Evolutionary conservation across 2,797 vertebrate species (phyloP), one percentile per base, ranked within the genome.

Genomic region (Enteromius mattozi): DNA sequence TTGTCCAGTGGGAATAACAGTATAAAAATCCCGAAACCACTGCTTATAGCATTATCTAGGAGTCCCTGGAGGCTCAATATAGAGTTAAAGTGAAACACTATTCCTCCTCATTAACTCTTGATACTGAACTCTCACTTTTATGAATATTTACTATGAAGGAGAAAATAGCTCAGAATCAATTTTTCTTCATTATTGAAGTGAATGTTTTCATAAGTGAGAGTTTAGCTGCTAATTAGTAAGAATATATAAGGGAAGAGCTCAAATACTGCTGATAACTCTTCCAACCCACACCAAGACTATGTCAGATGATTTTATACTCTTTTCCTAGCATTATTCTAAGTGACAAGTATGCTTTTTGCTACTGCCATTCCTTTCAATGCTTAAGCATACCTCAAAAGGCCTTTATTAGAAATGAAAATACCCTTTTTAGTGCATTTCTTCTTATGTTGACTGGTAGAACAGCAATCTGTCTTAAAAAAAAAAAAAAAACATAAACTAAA

Each of bases 1-100:
- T 27, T 51, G 10, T 37, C 27, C 30, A 3, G 12, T 61, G 35
- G 33, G 4, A 45, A 56, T n/a, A 1, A 8, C 17, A 51, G 24
- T n/a, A 24, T 30, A 75, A 77, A 30, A 51, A 49, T 63, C 6
- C 27, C 45, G 37, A 70, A 27, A 12, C 13, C 21, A 27, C 2
- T 19, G 21, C 13, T 51, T 54, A 13, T 66, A 40, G 8, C 1
- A 33, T 40, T 45, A 37, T 37, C 33, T 6, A 24, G 37, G 10
- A 81, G 51, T 61, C 75, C 27, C 54, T 78, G 16, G 35, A 78
- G 75, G 35, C 35, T 59, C 33, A 27, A 16, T 27, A 16, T 61
- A 61, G 56, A n/a, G 76, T 40, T 78, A 78, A 63, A 30, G 19
- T 3, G 1, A 33, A 71, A 10, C 35, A 16, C 35, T 21, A 56